phyloP scores from a whole-genome alignment of 2,888 invertebrate genomes.

The Brassicogethes aeneus region DNA sequence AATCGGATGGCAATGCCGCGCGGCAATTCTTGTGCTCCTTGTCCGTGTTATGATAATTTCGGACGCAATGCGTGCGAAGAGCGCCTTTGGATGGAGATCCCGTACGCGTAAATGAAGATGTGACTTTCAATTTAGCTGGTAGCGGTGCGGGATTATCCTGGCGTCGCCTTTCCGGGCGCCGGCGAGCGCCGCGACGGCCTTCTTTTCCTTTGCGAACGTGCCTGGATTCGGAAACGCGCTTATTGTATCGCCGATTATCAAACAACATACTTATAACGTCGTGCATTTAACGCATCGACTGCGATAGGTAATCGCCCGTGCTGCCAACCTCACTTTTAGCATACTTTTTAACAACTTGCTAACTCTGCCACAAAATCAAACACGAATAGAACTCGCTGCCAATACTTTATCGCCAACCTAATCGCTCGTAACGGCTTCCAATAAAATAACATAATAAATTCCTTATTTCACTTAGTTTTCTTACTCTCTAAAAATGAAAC shows the following conservation, averaged over 20 bases:
- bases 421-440: too few species aligned
- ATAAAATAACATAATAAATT: too few species aligned
- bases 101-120: slow-evolving; percentile 38
- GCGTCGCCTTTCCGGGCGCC: slow-evolving; percentile 42
- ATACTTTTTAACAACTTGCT: too few species aligned
- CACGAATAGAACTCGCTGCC: too few species aligned
- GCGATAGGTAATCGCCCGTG: slow-evolving; percentile 1
- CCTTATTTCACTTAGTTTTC: too few species aligned
- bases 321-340: background rate
- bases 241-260: slow-evolving; percentile 36
- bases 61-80: slow-evolving; percentile 36
- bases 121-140: slow-evolving; percentile 38
- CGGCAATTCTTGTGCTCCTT: too few species aligned
- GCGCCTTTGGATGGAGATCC: slow-evolving; percentile 11
- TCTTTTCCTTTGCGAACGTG: slow-evolving; percentile 26
- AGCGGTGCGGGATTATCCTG: slow-evolving; percentile 41
- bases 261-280: slow-evolving; percentile 22
- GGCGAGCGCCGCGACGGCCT: slow-evolving; percentile 16
- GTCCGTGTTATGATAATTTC: slow-evolving; percentile 37
- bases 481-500: too few species aligned
- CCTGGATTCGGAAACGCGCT: slow-evolving; percentile 37
- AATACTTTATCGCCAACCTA: too few species aligned
- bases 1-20: too few species aligned
- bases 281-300: slow-evolving; percentile 18
- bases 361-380: too few species aligned